These are phyloP conservation scores for Melanotaenia boesemani DNA, from an alignment of 2,797 vertebrate species.

Conservation along the genomic window DNA sequence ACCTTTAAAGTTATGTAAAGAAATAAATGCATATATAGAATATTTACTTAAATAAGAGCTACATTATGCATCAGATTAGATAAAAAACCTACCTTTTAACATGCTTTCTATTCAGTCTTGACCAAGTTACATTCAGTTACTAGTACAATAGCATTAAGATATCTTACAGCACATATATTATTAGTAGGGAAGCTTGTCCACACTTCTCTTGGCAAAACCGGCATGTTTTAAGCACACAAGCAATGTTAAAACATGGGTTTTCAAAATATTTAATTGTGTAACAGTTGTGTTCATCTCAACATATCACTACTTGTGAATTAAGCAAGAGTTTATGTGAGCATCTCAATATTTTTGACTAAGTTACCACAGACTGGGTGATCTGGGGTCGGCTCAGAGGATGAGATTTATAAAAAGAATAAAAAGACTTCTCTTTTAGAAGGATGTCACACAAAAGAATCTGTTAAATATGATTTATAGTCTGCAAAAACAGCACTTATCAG, in stretches of 20 bases:
- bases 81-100: background rate
- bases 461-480: constrained; percentile 55
- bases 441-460: constrained; percentile 33
- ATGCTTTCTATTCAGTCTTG: background rate
- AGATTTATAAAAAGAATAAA: background rate
- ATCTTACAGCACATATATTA: no score
- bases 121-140: background rate
- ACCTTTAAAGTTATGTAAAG: no score
- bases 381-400: background rate
- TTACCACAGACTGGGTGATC: background rate
- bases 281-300: no score
- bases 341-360: background rate
- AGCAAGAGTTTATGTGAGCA: background rate
- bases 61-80: background rate
- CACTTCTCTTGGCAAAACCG: no score
- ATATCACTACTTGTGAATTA: background rate
- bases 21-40: no score
- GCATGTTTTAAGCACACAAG: background rate
- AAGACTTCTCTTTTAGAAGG: background rate
- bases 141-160: background rate
- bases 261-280: background rate
- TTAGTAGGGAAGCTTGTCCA: background rate
- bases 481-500: constrained; percentile 39
- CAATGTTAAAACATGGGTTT: background rate
- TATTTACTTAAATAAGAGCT: no score